Conservation (phyloP, 2,797 vertebrate species). For the Euthynnus affinis region DNA sequence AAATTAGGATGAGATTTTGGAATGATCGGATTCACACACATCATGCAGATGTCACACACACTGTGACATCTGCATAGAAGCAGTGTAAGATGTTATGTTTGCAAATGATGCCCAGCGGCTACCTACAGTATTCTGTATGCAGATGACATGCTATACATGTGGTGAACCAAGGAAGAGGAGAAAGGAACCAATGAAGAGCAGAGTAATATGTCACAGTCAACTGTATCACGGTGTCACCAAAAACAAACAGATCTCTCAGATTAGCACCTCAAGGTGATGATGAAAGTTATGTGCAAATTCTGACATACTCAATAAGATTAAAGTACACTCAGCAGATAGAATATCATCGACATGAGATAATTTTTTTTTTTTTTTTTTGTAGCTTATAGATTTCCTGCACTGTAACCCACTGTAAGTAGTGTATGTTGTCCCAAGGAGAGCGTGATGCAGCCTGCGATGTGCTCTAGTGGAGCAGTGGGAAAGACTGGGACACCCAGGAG, state of each 20-base stretch:
- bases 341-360: too few species aligned
- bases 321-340: background rate
- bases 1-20: background rate
- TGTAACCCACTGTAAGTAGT: constrained; percentile 22
- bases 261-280: background rate
- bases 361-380: too few species aligned
- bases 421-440: constrained; percentile 2
- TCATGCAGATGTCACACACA: too few species aligned
- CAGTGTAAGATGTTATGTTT: background rate
- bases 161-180: too few species aligned
- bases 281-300: background rate
- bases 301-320: too few species aligned
- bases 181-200: too few species aligned
- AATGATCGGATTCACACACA: background rate
- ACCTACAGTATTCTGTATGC: background rate
- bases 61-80: constrained; percentile 4
- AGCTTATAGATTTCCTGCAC: background rate
- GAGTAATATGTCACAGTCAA: too few species aligned
- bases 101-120: background rate
- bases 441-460: constrained; percentile 22
- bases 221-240: background rate
- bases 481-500: constrained; percentile 35
- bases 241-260: background rate
- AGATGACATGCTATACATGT: background rate
- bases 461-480: constrained; percentile 52